Percentiles rank a stretch among this genome's conserved stretches.
Evolutionary conservation across 2,113 vertebrate species (phyloP).

Genomic region (Pogona vitticeps): DNA sequence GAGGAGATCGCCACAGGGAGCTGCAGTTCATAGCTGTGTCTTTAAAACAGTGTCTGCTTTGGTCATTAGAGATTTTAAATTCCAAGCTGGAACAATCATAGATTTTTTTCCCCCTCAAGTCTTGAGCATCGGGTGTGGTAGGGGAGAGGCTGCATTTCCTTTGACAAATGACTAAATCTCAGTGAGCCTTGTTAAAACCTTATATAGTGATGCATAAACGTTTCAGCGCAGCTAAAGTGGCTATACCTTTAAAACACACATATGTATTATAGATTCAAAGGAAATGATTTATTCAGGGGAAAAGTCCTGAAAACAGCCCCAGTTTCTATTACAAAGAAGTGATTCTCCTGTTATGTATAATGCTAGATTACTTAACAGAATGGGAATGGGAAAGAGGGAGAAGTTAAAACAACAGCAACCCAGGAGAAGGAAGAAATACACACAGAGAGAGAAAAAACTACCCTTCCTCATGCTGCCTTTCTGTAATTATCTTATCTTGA

Average conservation of each 20-base stretch:
- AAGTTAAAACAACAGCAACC: background rate
- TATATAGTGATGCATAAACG: background rate
- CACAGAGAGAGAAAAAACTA: background rate
- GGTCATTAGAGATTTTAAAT: background rate
- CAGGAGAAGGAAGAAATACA: conserved; percentile 9
- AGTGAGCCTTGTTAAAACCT: background rate
- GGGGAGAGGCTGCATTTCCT: background rate
- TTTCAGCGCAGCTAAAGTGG: conserved; percentile 33
- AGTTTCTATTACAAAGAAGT: conserved; percentile 51
- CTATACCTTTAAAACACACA: conserved; percentile 62
- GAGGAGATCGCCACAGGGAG: no score
- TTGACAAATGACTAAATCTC: background rate
- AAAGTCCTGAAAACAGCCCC: conserved; percentile 58
- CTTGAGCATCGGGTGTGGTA: background rate
- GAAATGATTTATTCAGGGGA: conserved; percentile 69
- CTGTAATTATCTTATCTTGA: background rate
- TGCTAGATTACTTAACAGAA: conserved; percentile 28
- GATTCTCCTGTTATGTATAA: conserved; percentile 64
- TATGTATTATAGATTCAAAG: conserved; percentile 72
- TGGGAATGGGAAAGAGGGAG: background rate
- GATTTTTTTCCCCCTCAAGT: background rate
- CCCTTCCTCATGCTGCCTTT: conserved; percentile 3
- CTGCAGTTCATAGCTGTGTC: background rate
- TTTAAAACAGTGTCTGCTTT: background rate
- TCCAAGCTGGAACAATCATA: background rate